Evolutionary conservation across 2,888 invertebrate genomes (phyloP), one percentile per base, ranked within the genome.

Genomic region (Helicoverpa assulta): DNA sequence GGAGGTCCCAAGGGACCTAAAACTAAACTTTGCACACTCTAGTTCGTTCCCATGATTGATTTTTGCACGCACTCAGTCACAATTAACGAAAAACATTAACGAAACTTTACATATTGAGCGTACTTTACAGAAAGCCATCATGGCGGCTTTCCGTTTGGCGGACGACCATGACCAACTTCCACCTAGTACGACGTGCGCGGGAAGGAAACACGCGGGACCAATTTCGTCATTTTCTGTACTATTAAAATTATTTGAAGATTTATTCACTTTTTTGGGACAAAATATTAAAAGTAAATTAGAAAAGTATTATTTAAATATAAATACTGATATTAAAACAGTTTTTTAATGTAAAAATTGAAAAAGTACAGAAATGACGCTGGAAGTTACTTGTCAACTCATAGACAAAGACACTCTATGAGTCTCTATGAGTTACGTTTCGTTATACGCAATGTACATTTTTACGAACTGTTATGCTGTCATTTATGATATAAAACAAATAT

Each of bases 51-150:
- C 97, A 97, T 97, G 96, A 95, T 97, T 96, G 96, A 96, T 96
- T 96, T 97, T 97, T 96, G 96, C 96, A 96, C 96, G 93, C 97
- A 97, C 97, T 97, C 97, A 97, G 97, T 97, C 97, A 97, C 97
- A 97, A 97, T 97, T 97, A 96, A 96, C 96, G 96, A 96, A 97
- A 97, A 97, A 97, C 96, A 96, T 96, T 96, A 96, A 96, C 96
- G 96, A 96, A 97, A 97, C 96, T 96, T 97, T 96, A 96, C 96
- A 96, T 96, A 96, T 96, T 96, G 96, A 96, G 96, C 97, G 97
- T 96, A 96, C 96, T 96, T 96, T 96, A 96, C 96, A 96, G 96
- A 97, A 97, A 97, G 97, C 97, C 97, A 97, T 97, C 97, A 98
- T 98, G 97, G 97, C 97, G 97, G 97, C 97, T 95, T 96, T 95